Conservation (phyloP, 2,888 invertebrate genomes). For the Ophioninae sp. region DNA sequence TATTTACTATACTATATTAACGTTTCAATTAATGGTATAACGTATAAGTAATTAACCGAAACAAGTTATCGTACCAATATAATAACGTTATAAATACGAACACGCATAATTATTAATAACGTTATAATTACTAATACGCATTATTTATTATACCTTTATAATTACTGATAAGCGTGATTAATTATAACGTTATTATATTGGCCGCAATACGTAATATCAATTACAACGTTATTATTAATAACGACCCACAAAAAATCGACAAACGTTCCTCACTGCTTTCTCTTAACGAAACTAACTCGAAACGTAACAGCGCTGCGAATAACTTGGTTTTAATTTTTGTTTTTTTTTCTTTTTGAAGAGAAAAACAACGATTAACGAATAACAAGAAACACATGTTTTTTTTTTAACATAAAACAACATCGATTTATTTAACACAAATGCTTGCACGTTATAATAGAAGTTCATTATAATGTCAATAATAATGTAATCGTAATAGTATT, state of each 20-base stretch:
- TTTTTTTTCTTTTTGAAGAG: too few species aligned
- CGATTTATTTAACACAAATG: conserved; percentile 80
- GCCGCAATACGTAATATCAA: too few species aligned
- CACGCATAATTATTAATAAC: too few species aligned
- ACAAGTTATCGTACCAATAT: too few species aligned
- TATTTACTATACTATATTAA: too few species aligned
- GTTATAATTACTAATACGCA: too few species aligned
- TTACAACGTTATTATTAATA: neutral
- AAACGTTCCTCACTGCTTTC: neutral
- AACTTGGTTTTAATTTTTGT: neutral
- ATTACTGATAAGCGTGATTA: too few species aligned
- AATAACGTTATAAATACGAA: too few species aligned
- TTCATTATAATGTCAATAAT: conserved; percentile 75
- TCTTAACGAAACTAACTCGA: neutral
- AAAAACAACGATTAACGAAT: neutral
- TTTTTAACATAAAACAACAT: conserved; percentile 79
- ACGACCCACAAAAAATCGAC: neutral
- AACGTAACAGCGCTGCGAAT: neutral
- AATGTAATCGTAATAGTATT: conserved; percentile 66
- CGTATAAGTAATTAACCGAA: too few species aligned
- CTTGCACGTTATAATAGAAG: conserved; percentile 77
- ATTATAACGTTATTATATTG: too few species aligned
- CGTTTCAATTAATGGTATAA: too few species aligned
- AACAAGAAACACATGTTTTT: neutral
- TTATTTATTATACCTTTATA: too few species aligned